A percentile compares a stretch with the other conserved stretches of the same genome.
These are phyloP conservation scores for Laticauda colubrina DNA, from an alignment of 2,113 vertebrate species.

Conservation along the genomic window DNA sequence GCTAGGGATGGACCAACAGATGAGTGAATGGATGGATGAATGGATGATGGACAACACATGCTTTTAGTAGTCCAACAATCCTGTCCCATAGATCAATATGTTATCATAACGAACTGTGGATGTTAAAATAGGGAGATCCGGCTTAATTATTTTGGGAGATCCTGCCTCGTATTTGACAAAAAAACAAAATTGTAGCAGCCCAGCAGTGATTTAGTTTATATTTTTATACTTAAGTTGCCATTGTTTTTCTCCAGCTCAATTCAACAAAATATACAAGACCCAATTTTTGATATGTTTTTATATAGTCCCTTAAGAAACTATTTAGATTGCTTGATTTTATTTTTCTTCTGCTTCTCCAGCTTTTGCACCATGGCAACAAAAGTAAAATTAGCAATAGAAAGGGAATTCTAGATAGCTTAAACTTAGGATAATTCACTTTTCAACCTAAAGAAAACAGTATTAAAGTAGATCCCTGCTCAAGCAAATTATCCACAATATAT, in stretches of 20 bases:
- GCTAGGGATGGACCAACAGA: neutral
- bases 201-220: neutral
- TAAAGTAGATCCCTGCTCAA: conserved; percentile 20
- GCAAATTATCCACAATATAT: neutral
- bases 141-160: neutral
- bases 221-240: neutral
- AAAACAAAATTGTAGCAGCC: neutral
- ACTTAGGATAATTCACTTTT: conserved; percentile 35
- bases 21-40: neutral
- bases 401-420: conserved; percentile 53
- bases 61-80: neutral
- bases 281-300: conserved; percentile 37
- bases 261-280: conserved; percentile 32
- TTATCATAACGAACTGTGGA: neutral
- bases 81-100: neutral
- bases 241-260: conserved; percentile 26
- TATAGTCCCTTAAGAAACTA: conserved; percentile 54
- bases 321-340: conserved; percentile 49
- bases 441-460: neutral
- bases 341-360: conserved; percentile 31
- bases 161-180: neutral
- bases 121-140: neutral
- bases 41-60: neutral
- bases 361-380: conserved; percentile 64
- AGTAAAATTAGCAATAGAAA: conserved; percentile 61